These are phyloP conservation scores for Sebastes umbrosus DNA, from an alignment of 2,797 vertebrate species.

Conservation along the genomic window DNA sequence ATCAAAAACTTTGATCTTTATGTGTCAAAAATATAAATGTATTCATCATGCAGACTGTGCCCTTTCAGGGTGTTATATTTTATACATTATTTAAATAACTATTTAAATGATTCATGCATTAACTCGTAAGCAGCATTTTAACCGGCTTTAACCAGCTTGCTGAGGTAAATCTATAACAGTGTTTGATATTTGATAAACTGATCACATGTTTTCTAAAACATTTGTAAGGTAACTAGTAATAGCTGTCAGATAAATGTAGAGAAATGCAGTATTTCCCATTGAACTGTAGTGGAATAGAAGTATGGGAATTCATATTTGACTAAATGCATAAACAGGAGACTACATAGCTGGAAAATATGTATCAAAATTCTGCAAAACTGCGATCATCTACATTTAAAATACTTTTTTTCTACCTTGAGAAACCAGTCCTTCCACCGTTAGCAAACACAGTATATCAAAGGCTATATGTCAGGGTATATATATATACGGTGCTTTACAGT, in stretches of 20 bases:
- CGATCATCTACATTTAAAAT: not conserved
- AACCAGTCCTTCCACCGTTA: not conserved
- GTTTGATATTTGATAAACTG: no score
- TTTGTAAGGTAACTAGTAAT: no score
- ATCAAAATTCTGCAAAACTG: not conserved
- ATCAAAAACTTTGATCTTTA: not conserved
- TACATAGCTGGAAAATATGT: not conserved
- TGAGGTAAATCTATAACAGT: no score
- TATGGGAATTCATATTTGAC: not conserved
- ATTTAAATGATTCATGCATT: not conserved
- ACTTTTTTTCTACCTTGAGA: not conserved
- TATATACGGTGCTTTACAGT: not conserved
- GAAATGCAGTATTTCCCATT: no score
- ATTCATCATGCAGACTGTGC: not conserved
- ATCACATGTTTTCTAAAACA: no score
- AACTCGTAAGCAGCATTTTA: not conserved
- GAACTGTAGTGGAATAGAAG: no score
- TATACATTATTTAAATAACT: not conserved
- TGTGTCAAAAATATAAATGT: not conserved
- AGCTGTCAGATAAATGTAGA: no score
- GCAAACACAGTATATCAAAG: not conserved
- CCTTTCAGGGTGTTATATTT: not conserved
- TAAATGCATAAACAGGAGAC: not conserved
- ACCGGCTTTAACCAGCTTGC: no score
- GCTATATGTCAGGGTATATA: no score